Percentiles rank a stretch among this genome's conserved stretches.
These are phyloP conservation scores for Heliothis subflexa DNA, from an alignment of 1,140 invertebrate species.

Conservation along the genomic window DNA sequence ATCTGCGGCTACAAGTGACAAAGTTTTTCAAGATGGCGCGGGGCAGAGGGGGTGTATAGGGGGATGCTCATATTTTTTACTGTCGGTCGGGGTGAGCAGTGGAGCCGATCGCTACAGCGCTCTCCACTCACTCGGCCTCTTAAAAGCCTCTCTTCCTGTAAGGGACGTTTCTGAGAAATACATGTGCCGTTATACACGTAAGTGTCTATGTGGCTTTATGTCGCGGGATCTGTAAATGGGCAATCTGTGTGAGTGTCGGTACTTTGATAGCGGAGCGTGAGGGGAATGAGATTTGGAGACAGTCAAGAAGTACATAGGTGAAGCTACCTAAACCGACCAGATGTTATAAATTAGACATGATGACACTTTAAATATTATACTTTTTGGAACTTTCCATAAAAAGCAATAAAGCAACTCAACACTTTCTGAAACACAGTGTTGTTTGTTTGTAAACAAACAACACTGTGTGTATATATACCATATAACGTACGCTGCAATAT, in stretches of 20 bases:
- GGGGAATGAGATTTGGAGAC: constrained; percentile 35
- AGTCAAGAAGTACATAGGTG: not conserved
- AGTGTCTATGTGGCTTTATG: constrained; percentile 66
- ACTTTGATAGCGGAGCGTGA: constrained; percentile 46
- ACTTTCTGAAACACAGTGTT: not conserved
- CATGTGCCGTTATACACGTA: constrained; percentile 67
- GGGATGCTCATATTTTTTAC: constrained; percentile 86
- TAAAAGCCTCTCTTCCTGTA: constrained; percentile 75
- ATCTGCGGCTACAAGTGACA: constrained; percentile 84
- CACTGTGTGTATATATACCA: not conserved
- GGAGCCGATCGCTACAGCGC: constrained; percentile 83
- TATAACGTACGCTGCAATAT: not conserved
- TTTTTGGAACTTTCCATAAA: not conserved
- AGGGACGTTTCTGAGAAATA: constrained; percentile 71
- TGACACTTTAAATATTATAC: too few relatives aligned
- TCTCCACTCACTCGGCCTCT: constrained; percentile 83
- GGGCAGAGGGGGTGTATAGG: constrained; percentile 61
- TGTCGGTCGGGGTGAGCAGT: constrained; percentile 85
- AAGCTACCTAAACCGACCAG: too few relatives aligned
- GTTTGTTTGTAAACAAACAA: not conserved
- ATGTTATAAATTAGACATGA: too few relatives aligned
- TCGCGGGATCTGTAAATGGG: constrained; percentile 61
- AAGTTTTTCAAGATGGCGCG: constrained; percentile 85
- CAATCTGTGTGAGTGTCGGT: constrained; percentile 54
- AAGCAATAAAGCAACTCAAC: not conserved